Percentiles rank a stretch among this genome's conserved stretches.
These are phyloP conservation scores for Cheumatopsyche charites DNA, from an alignment of 1,140 invertebrate species.

Conservation along the genomic window DNA sequence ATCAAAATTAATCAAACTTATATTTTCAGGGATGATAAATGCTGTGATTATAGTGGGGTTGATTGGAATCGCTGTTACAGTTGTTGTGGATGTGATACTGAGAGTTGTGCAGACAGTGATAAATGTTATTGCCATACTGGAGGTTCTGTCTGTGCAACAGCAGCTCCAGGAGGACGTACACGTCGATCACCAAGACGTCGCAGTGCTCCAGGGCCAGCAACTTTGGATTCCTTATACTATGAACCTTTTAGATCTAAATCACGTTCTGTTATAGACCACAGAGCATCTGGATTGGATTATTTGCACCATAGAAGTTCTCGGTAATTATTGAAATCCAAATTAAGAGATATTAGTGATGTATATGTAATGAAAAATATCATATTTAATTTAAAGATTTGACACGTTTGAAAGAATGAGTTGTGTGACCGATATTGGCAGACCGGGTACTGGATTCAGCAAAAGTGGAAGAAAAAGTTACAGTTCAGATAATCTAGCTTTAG, in stretches of 20 bases:
- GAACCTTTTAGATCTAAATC: slow-evolving; percentile 43
- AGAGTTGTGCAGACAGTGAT: slow-evolving; percentile 85
- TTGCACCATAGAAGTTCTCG: slow-evolving; percentile 42
- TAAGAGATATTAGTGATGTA: no score
- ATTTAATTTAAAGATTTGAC: slow-evolving; percentile 41
- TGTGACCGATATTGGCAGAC: slow-evolving; percentile 43
- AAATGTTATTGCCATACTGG: slow-evolving; percentile 79
- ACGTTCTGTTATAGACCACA: slow-evolving; percentile 42
- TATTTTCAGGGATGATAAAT: slow-evolving; percentile 55
- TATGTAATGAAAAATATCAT: no score
- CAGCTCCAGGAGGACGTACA: slow-evolving; percentile 25
- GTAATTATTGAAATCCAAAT: slow-evolving; percentile 27
- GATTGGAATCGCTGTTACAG: slow-evolving; percentile 55
- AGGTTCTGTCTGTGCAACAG: not conserved
- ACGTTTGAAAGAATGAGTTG: slow-evolving; percentile 47
- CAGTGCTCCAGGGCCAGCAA: slow-evolving; percentile 43
- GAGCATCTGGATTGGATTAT: slow-evolving; percentile 40
- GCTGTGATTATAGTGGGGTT: slow-evolving; percentile 51
- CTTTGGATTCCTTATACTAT: slow-evolving; percentile 46
- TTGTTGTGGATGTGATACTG: slow-evolving; percentile 79
- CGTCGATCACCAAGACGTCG: slow-evolving; percentile 36
- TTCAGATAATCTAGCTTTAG: slow-evolving; percentile 70
- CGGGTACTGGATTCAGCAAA: slow-evolving; percentile 46
- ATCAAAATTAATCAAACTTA: not conserved
- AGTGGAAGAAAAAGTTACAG: slow-evolving; percentile 56